Evolutionary conservation across 2,113 vertebrate species (phyloP).

Genomic region (Morone chrysops): DNA sequence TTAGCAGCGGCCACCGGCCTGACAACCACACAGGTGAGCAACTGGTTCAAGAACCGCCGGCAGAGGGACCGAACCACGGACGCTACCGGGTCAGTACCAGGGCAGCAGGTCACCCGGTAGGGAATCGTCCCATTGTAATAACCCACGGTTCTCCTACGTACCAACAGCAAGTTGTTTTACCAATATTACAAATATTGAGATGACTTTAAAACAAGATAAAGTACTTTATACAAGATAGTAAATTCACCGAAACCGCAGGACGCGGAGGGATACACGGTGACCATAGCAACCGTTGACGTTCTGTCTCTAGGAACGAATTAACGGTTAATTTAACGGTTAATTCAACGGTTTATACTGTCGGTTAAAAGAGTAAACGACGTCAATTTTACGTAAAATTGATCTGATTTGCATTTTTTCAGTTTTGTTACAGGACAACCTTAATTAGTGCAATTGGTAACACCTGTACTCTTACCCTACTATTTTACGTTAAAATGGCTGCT

Average conservation of each 20-base stretch:
- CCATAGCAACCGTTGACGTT: neutral
- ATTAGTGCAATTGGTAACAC: no score
- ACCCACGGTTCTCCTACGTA: no score
- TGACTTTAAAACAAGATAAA: neutral
- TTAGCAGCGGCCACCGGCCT: conserved; percentile 85
- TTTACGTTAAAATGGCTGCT: no score
- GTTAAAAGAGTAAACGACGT: neutral
- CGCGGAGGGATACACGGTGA: neutral
- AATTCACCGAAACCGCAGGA: neutral
- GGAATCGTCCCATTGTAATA: neutral
- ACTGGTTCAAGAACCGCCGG: conserved; percentile 92
- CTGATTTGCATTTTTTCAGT: neutral
- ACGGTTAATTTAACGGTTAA: no score
- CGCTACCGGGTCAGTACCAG: conserved; percentile 44
- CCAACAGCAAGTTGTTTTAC: neutral
- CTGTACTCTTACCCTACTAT: no score
- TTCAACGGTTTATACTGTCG: no score
- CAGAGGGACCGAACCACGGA: conserved; percentile 87
- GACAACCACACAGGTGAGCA: conserved; percentile 90
- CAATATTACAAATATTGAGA: neutral
- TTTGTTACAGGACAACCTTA: no score
- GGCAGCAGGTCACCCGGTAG: neutral
- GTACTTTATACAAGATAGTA: no score
- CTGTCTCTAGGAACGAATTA: no score
- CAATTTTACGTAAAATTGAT: neutral